These are phyloP conservation scores for Phycodurus eques DNA, from an alignment of 2,113 vertebrate genomes.

Conservation along the genomic window DNA sequence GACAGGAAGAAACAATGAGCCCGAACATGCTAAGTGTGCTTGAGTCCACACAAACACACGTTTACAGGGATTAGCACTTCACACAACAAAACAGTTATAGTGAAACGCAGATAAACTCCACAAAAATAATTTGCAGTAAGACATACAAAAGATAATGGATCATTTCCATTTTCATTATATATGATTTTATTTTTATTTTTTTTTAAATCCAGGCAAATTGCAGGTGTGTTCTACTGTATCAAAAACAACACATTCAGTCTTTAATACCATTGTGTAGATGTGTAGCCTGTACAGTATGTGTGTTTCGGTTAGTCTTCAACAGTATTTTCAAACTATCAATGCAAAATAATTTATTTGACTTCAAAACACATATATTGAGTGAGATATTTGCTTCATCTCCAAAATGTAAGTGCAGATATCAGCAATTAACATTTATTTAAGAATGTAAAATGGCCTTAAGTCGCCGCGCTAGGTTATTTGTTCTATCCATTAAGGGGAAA, in stretches of 20 bases:
- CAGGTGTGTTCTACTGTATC: too few relatives aligned
- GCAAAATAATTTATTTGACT: too few relatives aligned
- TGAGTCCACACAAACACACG: background rate
- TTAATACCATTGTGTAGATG: too few relatives aligned
- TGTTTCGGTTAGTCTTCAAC: too few relatives aligned
- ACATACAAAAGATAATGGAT: too few relatives aligned
- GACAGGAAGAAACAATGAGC: constrained; percentile 6
- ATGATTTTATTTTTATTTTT: too few relatives aligned
- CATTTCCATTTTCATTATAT: too few relatives aligned
- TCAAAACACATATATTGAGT: too few relatives aligned
- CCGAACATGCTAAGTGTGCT: background rate
- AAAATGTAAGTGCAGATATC: background rate
- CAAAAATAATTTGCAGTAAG: background rate
- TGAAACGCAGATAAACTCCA: background rate
- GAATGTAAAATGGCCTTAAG: background rate
- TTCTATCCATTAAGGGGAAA: background rate
- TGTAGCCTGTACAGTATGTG: too few relatives aligned
- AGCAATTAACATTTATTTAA: background rate
- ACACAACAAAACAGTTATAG: background rate
- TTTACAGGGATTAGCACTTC: background rate
- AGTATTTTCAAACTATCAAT: too few relatives aligned
- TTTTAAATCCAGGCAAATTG: too few relatives aligned
- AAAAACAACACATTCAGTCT: too few relatives aligned
- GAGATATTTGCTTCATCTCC: background rate
- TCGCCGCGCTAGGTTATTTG: background rate